Conservation (phyloP, 1,140 invertebrate species). For the Plodia interpunctella region DNA sequence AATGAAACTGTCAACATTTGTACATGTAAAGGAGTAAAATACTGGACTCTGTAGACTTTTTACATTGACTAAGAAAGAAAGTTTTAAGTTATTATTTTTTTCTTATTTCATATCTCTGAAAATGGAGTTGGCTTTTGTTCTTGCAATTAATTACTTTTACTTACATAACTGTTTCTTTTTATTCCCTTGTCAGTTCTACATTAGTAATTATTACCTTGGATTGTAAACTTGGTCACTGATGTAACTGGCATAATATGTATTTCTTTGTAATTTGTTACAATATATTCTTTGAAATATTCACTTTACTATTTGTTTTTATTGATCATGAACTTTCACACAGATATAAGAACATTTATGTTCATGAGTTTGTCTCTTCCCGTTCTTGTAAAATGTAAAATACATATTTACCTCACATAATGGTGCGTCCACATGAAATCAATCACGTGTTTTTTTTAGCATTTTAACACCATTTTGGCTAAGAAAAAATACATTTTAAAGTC, state of each 20-base stretch:
- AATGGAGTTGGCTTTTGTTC: constrained; percentile 64
- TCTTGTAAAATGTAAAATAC: too few relatives aligned
- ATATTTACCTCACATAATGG: too few relatives aligned
- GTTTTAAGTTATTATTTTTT: constrained; percentile 59
- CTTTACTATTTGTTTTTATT: background rate
- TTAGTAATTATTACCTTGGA: constrained; percentile 59
- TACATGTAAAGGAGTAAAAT: constrained; percentile 55
- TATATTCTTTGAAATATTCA: constrained; percentile 69
- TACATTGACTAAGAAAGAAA: constrained; percentile 65
- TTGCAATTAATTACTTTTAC: constrained; percentile 36
- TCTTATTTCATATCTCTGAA: constrained; percentile 47
- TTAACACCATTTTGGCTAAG: too few relatives aligned
- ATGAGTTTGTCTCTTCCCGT: too few relatives aligned
- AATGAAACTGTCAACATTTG: constrained; percentile 72
- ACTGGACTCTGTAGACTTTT: constrained; percentile 59
- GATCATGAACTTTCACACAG: too few relatives aligned
- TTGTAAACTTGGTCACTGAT: constrained; percentile 69
- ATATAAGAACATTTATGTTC: too few relatives aligned
- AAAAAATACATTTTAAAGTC: too few relatives aligned
- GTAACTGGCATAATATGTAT: constrained; percentile 57
- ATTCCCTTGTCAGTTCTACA: constrained; percentile 50
- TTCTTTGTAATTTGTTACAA: constrained; percentile 57
- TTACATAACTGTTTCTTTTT: constrained; percentile 15
- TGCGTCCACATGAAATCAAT: too few relatives aligned
- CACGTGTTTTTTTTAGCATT: too few relatives aligned